Evolutionary conservation across 1,140 invertebrate genomes (phyloP).

Genomic region (Zaprionus ghesquierei): DNA sequence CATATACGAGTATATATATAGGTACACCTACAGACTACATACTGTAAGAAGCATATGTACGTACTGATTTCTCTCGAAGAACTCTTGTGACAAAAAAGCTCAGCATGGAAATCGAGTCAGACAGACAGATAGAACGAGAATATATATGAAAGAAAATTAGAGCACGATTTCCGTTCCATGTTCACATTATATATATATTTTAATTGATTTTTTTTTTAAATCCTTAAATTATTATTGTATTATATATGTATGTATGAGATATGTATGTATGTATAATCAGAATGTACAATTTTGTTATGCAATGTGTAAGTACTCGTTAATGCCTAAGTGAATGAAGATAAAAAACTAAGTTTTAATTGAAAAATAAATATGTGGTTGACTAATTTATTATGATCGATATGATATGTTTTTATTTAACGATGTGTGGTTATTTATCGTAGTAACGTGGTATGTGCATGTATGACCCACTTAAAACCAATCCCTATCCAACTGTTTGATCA

Average conservation of each 20-base stretch:
- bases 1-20: no score
- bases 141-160: constrained; percentile 11
- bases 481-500: constrained; percentile 70
- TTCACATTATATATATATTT: constrained; percentile 16
- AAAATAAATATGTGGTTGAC: constrained; percentile 67
- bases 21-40: constrained; percentile 14
- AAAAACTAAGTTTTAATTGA: constrained; percentile 39
- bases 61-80: constrained; percentile 37
- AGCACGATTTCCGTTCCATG: constrained; percentile 44
- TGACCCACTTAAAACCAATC: no score
- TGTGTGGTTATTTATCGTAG: no score
- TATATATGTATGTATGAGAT: constrained; percentile 22
- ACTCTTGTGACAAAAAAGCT: not conserved
- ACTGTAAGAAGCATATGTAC: constrained; percentile 7
- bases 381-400: constrained; percentile 49
- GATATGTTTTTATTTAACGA: constrained; percentile 5
- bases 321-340: constrained; percentile 33
- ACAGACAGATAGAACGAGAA: constrained; percentile 13
- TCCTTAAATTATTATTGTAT: constrained; percentile 65
- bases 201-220: no score
- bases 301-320: constrained; percentile 69
- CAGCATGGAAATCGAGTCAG: constrained; percentile 27
- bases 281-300: constrained; percentile 75
- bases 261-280: constrained; percentile 52
- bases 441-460: no score